Conservation (phyloP, 2,888 invertebrate genomes). For the Osedax frankpressi region DNA sequence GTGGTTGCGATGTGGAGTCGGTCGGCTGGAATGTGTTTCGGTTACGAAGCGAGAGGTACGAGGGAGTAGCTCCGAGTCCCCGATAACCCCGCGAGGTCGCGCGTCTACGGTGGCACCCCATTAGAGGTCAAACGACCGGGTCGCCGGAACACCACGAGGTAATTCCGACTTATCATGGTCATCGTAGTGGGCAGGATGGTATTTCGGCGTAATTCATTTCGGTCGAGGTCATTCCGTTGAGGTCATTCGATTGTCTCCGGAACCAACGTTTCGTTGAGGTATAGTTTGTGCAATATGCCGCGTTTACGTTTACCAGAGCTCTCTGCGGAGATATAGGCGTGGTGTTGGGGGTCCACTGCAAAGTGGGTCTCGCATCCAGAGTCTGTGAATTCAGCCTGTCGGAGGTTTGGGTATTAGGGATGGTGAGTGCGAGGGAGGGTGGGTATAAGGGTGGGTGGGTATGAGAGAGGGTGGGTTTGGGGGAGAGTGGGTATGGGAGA, state of each 20-base stretch:
- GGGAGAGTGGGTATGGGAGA: background rate
- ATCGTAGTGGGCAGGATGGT: background rate
- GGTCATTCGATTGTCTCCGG: conserved; percentile 19
- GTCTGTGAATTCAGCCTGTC: conserved; percentile 55
- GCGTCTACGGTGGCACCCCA: too few species aligned
- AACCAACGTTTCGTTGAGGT: conserved; percentile 48
- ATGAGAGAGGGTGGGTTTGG: background rate
- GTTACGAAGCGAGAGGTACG: too few species aligned
- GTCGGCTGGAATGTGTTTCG: too few species aligned
- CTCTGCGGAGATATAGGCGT: conserved; percentile 52
- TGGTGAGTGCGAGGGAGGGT: background rate
- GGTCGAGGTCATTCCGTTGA: background rate
- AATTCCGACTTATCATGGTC: too few species aligned
- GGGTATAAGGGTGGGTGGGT: background rate
- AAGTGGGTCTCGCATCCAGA: conserved; percentile 74
- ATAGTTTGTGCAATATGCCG: conserved; percentile 54
- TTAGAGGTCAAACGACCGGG: too few species aligned
- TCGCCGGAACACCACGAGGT: too few species aligned
- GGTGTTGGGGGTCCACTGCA: conserved; percentile 48
- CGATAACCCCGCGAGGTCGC: too few species aligned
- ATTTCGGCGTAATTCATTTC: too few species aligned
- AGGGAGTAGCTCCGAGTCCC: too few species aligned
- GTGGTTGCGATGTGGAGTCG: too few species aligned
- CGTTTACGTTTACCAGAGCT: conserved; percentile 53
- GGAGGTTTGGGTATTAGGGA: background rate